phyloP scores from a whole-genome alignment of 2,888 invertebrate genomes.

The Euproctis similis region DNA sequence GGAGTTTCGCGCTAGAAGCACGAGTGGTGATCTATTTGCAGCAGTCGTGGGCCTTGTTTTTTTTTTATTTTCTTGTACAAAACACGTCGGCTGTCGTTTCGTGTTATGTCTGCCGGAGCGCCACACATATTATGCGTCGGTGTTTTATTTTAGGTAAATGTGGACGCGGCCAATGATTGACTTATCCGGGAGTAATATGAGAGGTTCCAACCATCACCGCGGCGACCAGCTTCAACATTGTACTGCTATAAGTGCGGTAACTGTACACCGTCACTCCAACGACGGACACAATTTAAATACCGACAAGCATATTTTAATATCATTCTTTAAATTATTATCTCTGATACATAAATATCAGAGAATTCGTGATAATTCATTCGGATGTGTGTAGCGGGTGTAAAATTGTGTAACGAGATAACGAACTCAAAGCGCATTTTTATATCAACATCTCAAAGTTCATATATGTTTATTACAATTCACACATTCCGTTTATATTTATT shows the following conservation, averaged over 20 bases:
- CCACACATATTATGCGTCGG: conserved; percentile 68
- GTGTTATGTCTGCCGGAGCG: conserved; percentile 66
- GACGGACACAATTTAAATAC: conserved; percentile 41
- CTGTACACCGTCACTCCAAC: conserved; percentile 41
- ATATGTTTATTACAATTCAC: conserved; percentile 6
- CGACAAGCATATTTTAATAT: conserved; percentile 57
- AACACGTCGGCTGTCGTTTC: conserved; percentile 73
- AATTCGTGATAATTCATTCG: conserved; percentile 24
- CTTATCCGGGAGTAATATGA: conserved; percentile 75
- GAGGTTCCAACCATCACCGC: conserved; percentile 55
- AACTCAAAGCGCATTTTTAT: conserved; percentile 10
- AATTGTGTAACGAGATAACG: conserved; percentile 20
- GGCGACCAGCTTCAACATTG: conserved; percentile 19
- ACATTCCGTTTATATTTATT: background rate
- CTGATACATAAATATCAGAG: conserved; percentile 33
- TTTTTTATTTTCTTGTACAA: conserved; percentile 75
- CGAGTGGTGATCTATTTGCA: conserved; percentile 67
- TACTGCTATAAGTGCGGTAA: conserved; percentile 32
- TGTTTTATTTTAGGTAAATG: conserved; percentile 70
- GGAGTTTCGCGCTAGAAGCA: conserved; percentile 67
- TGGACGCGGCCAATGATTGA: conserved; percentile 74
- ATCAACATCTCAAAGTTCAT: conserved; percentile 16
- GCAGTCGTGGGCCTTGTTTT: conserved; percentile 67
- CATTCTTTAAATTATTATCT: conserved; percentile 25
- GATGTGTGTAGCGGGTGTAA: conserved; percentile 16